Conservation (phyloP, 1,140 invertebrate species). For the Drosophila ficusphila region DNA sequence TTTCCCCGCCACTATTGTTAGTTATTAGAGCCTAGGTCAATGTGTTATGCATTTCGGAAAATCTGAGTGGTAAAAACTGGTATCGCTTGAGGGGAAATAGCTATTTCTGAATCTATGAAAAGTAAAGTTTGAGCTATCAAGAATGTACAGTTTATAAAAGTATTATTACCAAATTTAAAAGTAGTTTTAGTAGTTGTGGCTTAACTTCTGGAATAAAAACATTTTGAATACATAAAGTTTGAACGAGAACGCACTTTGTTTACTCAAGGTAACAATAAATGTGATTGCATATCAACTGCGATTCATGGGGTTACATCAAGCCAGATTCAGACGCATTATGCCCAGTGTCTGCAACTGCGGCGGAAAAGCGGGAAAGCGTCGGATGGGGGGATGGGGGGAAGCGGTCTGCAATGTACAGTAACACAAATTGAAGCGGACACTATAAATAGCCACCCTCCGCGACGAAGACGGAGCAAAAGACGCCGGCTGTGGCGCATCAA, state of each 20-base stretch:
- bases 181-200: too few species aligned
- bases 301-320: slow-evolving; percentile 3
- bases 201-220: too few species aligned
- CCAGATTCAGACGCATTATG: slow-evolving; percentile 18
- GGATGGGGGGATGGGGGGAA: not conserved
- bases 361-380: slow-evolving; percentile 7
- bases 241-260: too few species aligned
- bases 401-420: slow-evolving; percentile 66
- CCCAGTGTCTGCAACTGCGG: not conserved
- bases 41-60: slow-evolving; percentile 7
- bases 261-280: not conserved
- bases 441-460: slow-evolving; percentile 77
- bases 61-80: not conserved
- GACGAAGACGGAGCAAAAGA: slow-evolving; percentile 18
- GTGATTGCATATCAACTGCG: not conserved
- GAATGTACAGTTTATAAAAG: too few species aligned
- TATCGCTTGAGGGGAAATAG: not conserved
- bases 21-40: slow-evolving; percentile 18
- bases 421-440: slow-evolving; percentile 73
- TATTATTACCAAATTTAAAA: too few species aligned
- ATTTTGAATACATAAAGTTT: too few species aligned
- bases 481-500: slow-evolving; percentile 74
- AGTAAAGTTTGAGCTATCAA: not conserved
- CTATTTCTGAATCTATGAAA: not conserved
- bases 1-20: slow-evolving; percentile 9